phyloP scores from a whole-genome alignment of 2,797 vertebrate species.

The Cuniculus paca region DNA sequence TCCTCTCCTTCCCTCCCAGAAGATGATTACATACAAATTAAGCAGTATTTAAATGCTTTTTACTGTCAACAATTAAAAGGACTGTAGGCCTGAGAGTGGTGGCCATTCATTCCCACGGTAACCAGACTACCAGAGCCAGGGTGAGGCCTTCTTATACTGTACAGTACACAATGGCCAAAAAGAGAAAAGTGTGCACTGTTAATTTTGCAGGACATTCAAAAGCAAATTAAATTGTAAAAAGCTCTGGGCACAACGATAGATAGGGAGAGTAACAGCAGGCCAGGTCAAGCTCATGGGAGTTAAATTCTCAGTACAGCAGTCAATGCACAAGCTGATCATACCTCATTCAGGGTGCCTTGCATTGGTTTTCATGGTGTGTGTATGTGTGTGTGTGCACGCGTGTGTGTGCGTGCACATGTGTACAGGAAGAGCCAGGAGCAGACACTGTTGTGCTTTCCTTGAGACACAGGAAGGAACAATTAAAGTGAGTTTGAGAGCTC shows the following conservation, averaged over 20 bases:
- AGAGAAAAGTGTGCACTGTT: constrained; percentile 68
- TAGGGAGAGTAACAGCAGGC: constrained; percentile 73
- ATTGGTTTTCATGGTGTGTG: background rate
- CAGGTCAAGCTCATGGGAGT: constrained; percentile 36
- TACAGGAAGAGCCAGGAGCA: background rate
- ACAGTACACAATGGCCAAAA: constrained; percentile 85
- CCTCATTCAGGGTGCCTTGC: background rate
- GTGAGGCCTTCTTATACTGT: constrained; percentile 86
- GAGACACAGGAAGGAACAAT: constrained; percentile 5
- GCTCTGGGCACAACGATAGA: constrained; percentile 85
- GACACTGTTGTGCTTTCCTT: background rate
- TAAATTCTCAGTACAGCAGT: constrained; percentile 59
- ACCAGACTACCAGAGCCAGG: constrained; percentile 86
- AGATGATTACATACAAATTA: constrained; percentile 93
- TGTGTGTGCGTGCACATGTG: no score
- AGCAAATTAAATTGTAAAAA: constrained; percentile 90
- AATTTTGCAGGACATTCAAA: constrained; percentile 87
- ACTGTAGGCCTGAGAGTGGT: constrained; percentile 77
- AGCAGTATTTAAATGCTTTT: constrained; percentile 91
- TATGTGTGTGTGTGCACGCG: background rate
- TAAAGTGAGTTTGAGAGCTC: background rate
- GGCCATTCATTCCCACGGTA: constrained; percentile 92
- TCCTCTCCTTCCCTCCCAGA: constrained; percentile 84
- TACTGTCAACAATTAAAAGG: constrained; percentile 91
- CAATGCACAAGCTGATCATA: background rate